Percentiles rank a stretch among this genome's conserved stretches.
Evolutionary conservation across 2,888 invertebrate species (phyloP).

Genomic region (Stenodera caucasica): DNA sequence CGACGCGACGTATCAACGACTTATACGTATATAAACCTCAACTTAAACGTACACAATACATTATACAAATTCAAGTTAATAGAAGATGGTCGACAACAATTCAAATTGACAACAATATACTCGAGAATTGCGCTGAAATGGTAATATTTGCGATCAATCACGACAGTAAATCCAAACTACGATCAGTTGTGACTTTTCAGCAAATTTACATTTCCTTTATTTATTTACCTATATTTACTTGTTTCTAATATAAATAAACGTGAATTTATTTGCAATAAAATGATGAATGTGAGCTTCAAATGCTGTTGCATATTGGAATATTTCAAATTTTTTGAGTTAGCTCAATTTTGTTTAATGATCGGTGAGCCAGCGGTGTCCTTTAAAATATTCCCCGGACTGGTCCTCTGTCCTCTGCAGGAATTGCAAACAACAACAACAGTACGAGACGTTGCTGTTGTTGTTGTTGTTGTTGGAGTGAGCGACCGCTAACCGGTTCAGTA

Average conservation of each 20-base stretch:
- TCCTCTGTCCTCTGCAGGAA: conserved; percentile 26
- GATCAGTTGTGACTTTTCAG: too few relatives aligned
- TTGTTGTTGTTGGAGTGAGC: conserved; percentile 19
- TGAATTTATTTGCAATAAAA: not conserved
- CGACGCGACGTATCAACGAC: too few relatives aligned
- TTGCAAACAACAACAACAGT: conserved; percentile 18
- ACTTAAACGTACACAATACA: conserved; percentile 14
- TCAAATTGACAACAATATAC: conserved; percentile 39
- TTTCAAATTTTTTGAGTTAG: not conserved
- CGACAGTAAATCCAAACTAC: conserved; percentile 28
- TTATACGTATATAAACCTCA: conserved; percentile 25
- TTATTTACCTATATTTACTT: too few relatives aligned
- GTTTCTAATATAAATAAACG: too few relatives aligned
- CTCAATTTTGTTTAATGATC: not conserved
- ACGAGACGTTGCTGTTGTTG: conserved; percentile 2
- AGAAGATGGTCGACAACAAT: conserved; percentile 32
- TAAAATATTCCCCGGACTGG: conserved; percentile 20
- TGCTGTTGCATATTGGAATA: not conserved
- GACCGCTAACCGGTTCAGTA: conserved; percentile 30
- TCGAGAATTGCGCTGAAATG: conserved; percentile 35
- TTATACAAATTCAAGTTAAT: not conserved
- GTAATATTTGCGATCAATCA: conserved; percentile 35
- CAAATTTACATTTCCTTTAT: too few relatives aligned
- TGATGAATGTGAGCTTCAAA: too few relatives aligned
- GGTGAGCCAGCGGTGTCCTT: conserved; percentile 9